Evolutionary conservation across 2,888 invertebrate species (phyloP).

Genomic region (Drosophila algonquin): DNA sequence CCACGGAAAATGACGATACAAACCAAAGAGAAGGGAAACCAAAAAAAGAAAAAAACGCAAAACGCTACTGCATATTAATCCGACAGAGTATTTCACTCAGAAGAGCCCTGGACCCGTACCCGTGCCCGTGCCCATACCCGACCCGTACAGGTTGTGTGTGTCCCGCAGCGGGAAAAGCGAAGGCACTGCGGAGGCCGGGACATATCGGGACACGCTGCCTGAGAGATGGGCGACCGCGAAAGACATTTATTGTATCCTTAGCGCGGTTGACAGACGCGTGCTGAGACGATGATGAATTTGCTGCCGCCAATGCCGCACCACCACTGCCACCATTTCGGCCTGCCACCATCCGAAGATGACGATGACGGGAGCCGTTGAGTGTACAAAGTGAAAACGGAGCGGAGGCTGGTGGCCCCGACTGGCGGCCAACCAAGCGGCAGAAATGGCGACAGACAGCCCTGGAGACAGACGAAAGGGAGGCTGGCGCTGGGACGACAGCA

Average conservation of each 20-base stretch:
- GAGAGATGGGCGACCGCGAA: conserved; percentile 61
- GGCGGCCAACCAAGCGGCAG: conserved; percentile 56
- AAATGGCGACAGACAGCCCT: conserved; percentile 42
- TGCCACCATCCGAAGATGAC: not conserved
- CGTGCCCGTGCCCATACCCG: not conserved
- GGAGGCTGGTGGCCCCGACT: conserved; percentile 1
- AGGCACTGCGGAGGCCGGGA: conserved; percentile 30
- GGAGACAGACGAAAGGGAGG: conserved; percentile 22
- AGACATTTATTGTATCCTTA: conserved; percentile 79
- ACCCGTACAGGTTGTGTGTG: conserved; percentile 20
- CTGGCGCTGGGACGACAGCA: not conserved
- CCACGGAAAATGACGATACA: conserved; percentile 47
- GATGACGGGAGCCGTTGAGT: conserved; percentile 22
- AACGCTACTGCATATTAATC: conserved; percentile 77
- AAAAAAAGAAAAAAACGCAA: conserved; percentile 62
- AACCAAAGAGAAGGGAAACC: conserved; percentile 32
- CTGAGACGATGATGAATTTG: conserved; percentile 79
- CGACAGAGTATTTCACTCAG: conserved; percentile 77
- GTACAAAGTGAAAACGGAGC: conserved; percentile 45
- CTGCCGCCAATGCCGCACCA: conserved; percentile 38
- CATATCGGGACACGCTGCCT: conserved; percentile 38
- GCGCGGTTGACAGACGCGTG: conserved; percentile 77
- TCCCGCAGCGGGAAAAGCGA: not conserved
- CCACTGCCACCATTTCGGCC: not conserved
- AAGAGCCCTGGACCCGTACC: conserved; percentile 5